Base-by-base conservation (phyloP, 2,797 vertebrate species). In the Emys orbicularis region DNA sequence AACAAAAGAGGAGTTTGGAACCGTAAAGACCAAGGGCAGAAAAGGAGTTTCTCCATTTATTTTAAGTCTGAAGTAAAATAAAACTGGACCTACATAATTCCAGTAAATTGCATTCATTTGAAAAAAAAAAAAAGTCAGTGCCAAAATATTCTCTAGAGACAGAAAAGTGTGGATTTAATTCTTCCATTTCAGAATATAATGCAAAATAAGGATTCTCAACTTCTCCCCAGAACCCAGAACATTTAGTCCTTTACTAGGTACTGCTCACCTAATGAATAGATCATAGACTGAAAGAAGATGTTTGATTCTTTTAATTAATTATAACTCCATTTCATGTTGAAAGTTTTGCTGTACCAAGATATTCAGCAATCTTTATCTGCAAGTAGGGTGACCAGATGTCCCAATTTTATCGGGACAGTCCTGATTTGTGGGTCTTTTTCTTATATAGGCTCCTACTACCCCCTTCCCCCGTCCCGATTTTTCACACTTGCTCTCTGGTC, bases 281-380 rank as follows among this genome's bases (percentile, higher is more conserved):
- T 72, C 54, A 13, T 25, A 29, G 34, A 56, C 8, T 10, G 31
- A 47, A 50, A 50, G 15, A 68, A 47, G 1, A 23, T 8, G 41
- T 41, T 65, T 65, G 57, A 31, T 85, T 19, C 25, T 49, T 23
- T 59, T n/a, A 59, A 53, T 44, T 68, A 21, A 83, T 23, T 5
- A 0, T 1, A 3, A 18, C 37, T 5, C 52, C 68, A 49, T 34
- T n/a, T 52, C 54, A 47, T 57, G 15, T 1, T 29, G 56, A 50
- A 53, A n/a, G 12, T 21, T 47, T 37, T 53, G 21, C 16, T 12
- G 19, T 47, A 27, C 5, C 61, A 37, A 23, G 19, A 50, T 56
- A 31, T 59, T 31, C 57, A 87, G 25, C 27, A 10, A 77, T 29
- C 52, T 88, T 77, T 61, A 83, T 25, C 54, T 53, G 61, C 41